Conservation (phyloP, 2,888 invertebrate genomes). For the Pantelozetes paolii region DNA sequence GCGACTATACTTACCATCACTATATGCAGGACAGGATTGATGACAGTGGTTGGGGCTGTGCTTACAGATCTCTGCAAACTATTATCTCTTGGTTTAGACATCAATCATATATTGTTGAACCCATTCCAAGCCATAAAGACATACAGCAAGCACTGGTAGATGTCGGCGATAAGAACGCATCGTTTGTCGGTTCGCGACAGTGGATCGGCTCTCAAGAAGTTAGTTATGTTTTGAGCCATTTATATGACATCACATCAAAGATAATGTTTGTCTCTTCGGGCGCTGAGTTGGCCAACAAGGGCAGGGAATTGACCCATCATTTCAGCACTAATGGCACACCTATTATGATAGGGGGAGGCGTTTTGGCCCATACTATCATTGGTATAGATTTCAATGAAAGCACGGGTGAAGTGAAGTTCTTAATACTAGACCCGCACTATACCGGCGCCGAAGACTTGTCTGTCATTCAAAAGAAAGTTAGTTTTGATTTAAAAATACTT, state of each 20-base stretch:
- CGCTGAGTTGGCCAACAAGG: constrained; percentile 70
- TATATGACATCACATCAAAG: constrained; percentile 65
- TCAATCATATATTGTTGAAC: constrained; percentile 54
- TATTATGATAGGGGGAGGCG: constrained; percentile 98
- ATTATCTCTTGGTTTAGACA: constrained; percentile 85
- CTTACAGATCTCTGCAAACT: constrained; percentile 94
- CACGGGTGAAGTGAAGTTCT: constrained; percentile 75
- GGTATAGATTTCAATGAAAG: constrained; percentile 81
- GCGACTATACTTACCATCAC: constrained; percentile 88
- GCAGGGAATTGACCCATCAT: constrained; percentile 78
- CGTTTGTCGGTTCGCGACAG: constrained; percentile 81
- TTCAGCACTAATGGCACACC: constrained; percentile 91
- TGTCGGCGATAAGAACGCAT: constrained; percentile 83
- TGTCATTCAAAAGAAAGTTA: constrained; percentile 55
- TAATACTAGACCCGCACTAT: constrained; percentile 98
- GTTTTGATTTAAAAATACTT: too few relatives aligned
- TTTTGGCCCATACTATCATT: constrained; percentile 93
- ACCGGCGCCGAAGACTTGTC: constrained; percentile 79
- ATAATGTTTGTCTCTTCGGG: constrained; percentile 82
- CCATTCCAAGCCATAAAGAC: constrained; percentile 73
- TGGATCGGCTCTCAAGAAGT: constrained; percentile 99
- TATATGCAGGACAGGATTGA: constrained; percentile 92
- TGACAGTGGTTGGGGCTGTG: constrained; percentile 99
- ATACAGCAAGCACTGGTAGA: constrained; percentile 84
- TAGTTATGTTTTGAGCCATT: constrained; percentile 78